Conservation (phyloP, 1,140 invertebrate species). For the Leptonema lineaticorne region DNA sequence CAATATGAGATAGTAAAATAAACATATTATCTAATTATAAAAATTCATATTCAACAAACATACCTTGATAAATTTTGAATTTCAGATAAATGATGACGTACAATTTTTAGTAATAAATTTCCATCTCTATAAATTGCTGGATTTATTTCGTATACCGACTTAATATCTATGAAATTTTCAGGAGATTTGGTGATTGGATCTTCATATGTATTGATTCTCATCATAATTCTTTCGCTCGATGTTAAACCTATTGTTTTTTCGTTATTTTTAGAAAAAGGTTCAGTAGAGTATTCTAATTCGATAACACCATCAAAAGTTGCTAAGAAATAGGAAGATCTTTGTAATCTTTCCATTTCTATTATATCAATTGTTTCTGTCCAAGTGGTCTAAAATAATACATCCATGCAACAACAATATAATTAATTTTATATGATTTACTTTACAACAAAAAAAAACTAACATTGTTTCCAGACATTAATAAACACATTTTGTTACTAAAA, state of each 20-base stretch:
- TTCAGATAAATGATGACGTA: conserved; percentile 32
- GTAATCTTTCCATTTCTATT: not conserved
- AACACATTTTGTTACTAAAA: conserved; percentile 23
- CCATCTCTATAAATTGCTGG: conserved; percentile 21
- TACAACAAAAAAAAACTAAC: conserved; percentile 27
- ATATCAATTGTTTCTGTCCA: conserved; percentile 35
- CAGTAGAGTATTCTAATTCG: conserved; percentile 3
- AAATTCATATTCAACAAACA: not conserved
- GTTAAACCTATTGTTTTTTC: conserved; percentile 4
- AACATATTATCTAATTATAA: not conserved
- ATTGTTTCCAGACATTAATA: conserved; percentile 32
- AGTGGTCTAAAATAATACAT: conserved; percentile 24
- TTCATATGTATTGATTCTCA: conserved; percentile 34
- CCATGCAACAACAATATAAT: not conserved
- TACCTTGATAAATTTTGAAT: conserved; percentile 31
- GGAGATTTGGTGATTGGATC: conserved; percentile 6
- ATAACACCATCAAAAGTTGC: not conserved
- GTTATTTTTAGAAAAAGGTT: not conserved
- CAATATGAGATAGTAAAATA: conserved; percentile 6
- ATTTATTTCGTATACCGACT: conserved; percentile 25
- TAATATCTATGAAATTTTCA: conserved; percentile 7
- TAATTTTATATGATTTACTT: not conserved
- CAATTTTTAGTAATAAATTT: conserved; percentile 19
- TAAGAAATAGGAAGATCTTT: not conserved
- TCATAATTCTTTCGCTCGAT: conserved; percentile 24